These are phyloP conservation scores for Machimus rusticus DNA, from an alignment of 2,888 invertebrate species.

Conservation along the genomic window DNA sequence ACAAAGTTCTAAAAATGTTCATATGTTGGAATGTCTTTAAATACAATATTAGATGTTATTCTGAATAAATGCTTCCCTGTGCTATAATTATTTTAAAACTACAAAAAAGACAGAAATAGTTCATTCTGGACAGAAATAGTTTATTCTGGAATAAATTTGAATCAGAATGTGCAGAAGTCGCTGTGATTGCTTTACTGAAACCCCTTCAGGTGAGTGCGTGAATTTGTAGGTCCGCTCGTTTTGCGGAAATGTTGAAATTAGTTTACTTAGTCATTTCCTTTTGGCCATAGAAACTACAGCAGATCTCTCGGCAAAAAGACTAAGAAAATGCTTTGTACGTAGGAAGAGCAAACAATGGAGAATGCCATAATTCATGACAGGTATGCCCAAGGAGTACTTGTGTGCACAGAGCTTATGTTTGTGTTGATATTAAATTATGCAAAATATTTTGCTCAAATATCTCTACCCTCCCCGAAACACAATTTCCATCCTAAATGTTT, in stretches of 20 bases:
- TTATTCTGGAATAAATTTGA: background rate
- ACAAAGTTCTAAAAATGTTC: no score
- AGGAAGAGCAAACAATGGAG: background rate
- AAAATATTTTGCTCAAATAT: conserved; percentile 22
- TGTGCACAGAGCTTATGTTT: background rate
- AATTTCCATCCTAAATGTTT: conserved; percentile 20
- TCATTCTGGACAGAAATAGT: background rate
- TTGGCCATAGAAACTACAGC: background rate
- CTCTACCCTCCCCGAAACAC: background rate
- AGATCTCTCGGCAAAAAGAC: background rate
- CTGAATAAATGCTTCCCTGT: background rate
- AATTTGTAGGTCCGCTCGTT: background rate
- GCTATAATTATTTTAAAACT: background rate
- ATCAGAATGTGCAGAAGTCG: background rate
- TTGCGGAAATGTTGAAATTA: conserved; percentile 14
- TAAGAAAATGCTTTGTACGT: conserved; percentile 4
- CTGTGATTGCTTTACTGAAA: background rate
- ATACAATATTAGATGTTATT: no score
- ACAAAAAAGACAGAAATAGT: background rate
- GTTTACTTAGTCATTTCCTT: conserved; percentile 24
- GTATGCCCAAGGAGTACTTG: background rate
- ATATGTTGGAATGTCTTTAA: no score
- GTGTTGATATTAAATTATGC: conserved; percentile 33
- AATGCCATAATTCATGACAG: conserved; percentile 31
- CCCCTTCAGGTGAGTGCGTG: background rate